Conservation (phyloP, 2,113 vertebrate species). For the Syngnathus scovelli region DNA sequence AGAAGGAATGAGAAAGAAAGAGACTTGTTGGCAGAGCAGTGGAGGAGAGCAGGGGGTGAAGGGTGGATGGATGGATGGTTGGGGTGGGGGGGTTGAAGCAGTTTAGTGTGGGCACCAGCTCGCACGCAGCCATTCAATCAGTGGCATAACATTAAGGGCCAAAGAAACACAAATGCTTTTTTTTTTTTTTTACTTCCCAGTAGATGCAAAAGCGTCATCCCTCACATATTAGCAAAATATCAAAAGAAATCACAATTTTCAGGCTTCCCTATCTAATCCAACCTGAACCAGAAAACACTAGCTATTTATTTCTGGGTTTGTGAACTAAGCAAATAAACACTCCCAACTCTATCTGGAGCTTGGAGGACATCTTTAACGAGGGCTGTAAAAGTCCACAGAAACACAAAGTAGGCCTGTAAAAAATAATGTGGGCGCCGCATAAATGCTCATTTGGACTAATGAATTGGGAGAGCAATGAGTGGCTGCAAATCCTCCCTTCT, state of each 20-base stretch:
- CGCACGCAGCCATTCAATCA: slow-evolving; percentile 41
- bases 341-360: slow-evolving; percentile 67
- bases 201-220: no score
- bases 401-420: slow-evolving; percentile 68
- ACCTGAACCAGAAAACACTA: slow-evolving; percentile 34
- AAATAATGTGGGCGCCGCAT: slow-evolving; percentile 67
- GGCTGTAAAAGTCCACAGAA: slow-evolving; percentile 71
- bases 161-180: slow-evolving; percentile 39
- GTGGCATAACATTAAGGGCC: slow-evolving; percentile 21
- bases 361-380: slow-evolving; percentile 69
- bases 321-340: slow-evolving; percentile 70
- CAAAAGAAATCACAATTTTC: slow-evolving; percentile 24
- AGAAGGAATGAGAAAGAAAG: slow-evolving; percentile 58
- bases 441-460: slow-evolving; percentile 73
- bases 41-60: slow-evolving; percentile 21
- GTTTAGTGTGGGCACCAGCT: slow-evolving; percentile 45
- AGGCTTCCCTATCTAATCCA: slow-evolving; percentile 16
- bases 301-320: slow-evolving; percentile 64
- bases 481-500: slow-evolving; percentile 50
- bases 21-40: slow-evolving; percentile 61
- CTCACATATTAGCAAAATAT: slow-evolving; percentile 15
- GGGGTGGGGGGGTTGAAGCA: background rate
- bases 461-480: slow-evolving; percentile 65
- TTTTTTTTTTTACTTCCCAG: no score
- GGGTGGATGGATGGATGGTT: background rate